Conservation (phyloP, 2,797 vertebrate genomes). For the Lepilemur ruficaudatus region DNA sequence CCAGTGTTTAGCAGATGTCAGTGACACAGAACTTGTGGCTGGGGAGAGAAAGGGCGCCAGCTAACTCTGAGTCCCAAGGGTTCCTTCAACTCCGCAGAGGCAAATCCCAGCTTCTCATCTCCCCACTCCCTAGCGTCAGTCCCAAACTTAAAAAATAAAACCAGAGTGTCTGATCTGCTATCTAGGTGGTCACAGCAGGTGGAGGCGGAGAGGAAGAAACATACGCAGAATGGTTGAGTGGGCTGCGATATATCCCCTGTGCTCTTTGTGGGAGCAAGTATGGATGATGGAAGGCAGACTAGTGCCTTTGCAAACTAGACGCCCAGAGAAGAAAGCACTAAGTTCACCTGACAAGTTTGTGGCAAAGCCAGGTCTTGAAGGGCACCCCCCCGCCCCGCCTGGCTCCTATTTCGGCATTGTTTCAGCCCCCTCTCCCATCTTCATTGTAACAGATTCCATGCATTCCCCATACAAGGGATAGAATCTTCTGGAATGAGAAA, state of each 20-base stretch:
- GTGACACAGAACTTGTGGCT: no score
- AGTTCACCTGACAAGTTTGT: background rate
- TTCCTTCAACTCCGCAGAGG: background rate
- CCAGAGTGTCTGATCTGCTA: background rate
- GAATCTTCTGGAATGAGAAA: background rate
- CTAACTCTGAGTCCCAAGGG: background rate
- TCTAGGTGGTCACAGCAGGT: background rate
- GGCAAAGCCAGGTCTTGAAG: background rate
- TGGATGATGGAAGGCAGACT: rapidly evolving
- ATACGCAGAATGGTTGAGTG: rapidly evolving
- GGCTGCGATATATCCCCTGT: rapidly evolving
- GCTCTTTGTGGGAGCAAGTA: background rate
- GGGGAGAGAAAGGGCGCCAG: background rate
- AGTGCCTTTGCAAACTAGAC: background rate
- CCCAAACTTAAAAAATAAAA: background rate
- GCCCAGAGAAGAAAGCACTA: background rate
- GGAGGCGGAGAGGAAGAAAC: background rate
- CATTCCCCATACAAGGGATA: background rate
- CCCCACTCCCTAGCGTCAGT: background rate
- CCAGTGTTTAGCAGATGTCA: background rate
- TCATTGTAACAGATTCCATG: background rate
- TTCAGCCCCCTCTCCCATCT: background rate
- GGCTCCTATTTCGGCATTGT: background rate
- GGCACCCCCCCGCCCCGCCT: background rate
- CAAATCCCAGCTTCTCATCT: background rate